Percentiles rank a stretch among this genome's conserved stretches.
Conservation (phyloP, 2,888 invertebrate species). For the Gnatocerus cornutus region DNA sequence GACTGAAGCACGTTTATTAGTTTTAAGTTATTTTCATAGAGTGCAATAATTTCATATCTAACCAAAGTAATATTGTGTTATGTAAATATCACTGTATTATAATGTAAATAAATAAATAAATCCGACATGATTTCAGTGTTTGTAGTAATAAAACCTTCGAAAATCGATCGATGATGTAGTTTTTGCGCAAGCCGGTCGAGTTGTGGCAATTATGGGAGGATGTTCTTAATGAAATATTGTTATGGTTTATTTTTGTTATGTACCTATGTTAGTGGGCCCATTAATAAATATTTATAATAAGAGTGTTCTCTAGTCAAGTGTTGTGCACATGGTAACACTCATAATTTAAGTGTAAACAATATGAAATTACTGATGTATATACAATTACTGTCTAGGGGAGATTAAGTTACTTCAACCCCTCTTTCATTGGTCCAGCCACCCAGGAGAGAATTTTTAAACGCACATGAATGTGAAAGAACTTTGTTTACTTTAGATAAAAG, state of each 20-base stretch:
- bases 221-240: conserved; percentile 38
- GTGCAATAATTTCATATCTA: conserved; percentile 45
- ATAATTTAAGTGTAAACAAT: conserved; percentile 65
- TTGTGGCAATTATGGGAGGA: conserved; percentile 9
- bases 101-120: conserved; percentile 50
- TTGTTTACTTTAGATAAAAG: conserved; percentile 51
- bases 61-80: conserved; percentile 36
- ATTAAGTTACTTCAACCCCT: conserved; percentile 56
- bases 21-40: conserved; percentile 28
- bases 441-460: conserved; percentile 23
- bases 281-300: conserved; percentile 65
- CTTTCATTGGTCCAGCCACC: conserved; percentile 15
- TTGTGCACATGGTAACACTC: conserved; percentile 66
- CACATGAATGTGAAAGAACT: conserved; percentile 37
- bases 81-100: conserved; percentile 51
- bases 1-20: conserved; percentile 41
- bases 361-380: conserved; percentile 60
- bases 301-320: conserved; percentile 63
- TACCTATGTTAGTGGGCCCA: conserved; percentile 44
- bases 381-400: conserved; percentile 55
- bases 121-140: neutral
- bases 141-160: conserved; percentile 20
- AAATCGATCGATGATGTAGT: conserved; percentile 8
- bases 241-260: conserved; percentile 43
- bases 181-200: conserved; percentile 4